Evolutionary conservation across 37 sponge, comb jelly and placozoan genomes (phyloP).

Genomic region (Geodia barretti): DNA sequence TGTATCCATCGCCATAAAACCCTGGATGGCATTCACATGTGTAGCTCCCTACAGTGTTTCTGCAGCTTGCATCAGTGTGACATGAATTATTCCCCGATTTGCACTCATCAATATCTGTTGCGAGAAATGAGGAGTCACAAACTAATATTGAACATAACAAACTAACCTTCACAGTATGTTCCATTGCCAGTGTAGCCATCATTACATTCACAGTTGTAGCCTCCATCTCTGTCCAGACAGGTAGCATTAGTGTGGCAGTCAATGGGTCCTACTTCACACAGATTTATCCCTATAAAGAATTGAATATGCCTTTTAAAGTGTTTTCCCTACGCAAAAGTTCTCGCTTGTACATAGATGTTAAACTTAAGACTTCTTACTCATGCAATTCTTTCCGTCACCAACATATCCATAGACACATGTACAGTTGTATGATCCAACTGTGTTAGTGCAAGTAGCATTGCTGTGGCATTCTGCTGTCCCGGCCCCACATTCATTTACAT

Average conservation of each 20-base stretch:
- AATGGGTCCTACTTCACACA: neutral
- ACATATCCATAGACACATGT: conserved; percentile 8
- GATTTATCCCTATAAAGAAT: too few species aligned
- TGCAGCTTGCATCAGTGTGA: neutral
- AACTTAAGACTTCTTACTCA: conserved; percentile 5
- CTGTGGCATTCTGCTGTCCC: neutral
- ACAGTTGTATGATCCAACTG: conserved; percentile 28
- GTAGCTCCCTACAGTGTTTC: neutral
- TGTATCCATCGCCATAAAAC: neutral
- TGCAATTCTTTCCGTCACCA: conserved; percentile 20
- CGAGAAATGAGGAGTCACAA: too few species aligned
- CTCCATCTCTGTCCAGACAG: conserved; percentile 24
- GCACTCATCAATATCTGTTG: conserved; percentile 3
- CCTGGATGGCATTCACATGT: neutral
- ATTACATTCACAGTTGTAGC: conserved; percentile 42
- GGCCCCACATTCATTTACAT: conserved; percentile 36
- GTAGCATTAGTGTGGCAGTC: conserved; percentile 19
- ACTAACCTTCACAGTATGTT: conserved; percentile 3
- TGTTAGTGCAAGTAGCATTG: conserved; percentile 11
- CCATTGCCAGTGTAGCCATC: conserved; percentile 35
- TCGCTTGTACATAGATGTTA: too few species aligned
- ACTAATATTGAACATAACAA: too few species aligned
- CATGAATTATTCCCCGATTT: neutral
- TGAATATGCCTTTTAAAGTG: too few species aligned
- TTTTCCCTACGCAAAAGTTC: too few species aligned